Percentiles rank a stretch among this genome's conserved stretches.
Conservation (phyloP, 2,888 invertebrate species). For the Odontocolon sp. region DNA sequence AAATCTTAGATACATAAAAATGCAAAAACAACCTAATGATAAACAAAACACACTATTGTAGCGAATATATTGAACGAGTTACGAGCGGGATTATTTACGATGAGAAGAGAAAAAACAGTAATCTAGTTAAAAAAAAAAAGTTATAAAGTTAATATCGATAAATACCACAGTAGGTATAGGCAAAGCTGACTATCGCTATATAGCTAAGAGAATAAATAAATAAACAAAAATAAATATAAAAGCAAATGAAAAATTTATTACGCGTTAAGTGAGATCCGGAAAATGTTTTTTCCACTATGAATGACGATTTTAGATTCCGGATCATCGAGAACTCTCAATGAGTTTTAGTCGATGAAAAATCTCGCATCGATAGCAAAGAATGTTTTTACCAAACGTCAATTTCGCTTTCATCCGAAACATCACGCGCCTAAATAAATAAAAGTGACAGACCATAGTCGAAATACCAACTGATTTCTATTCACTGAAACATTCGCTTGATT, state of each 20-base stretch:
- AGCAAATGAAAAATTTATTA: conserved; percentile 43
- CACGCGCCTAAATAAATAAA: conserved; percentile 34
- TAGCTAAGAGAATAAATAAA: conserved; percentile 36
- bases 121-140: conserved; percentile 11
- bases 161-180: conserved; percentile 30
- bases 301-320: conserved; percentile 36
- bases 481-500: conserved; percentile 11
- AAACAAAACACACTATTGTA: conserved; percentile 38
- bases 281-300: conserved; percentile 36
- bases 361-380: conserved; percentile 19
- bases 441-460: conserved; percentile 9
- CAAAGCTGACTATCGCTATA: conserved; percentile 48
- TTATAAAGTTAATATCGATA: conserved; percentile 46
- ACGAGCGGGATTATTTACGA: conserved; percentile 26
- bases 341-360: neutral
- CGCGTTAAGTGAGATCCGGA: conserved; percentile 44
- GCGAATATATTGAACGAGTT: conserved; percentile 13
- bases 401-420: conserved; percentile 49
- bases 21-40: conserved; percentile 47
- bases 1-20: conserved; percentile 59
- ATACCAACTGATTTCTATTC: conserved; percentile 8
- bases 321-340: neutral
- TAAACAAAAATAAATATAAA: conserved; percentile 33
- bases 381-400: conserved; percentile 49
- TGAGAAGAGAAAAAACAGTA: neutral